Conservation (phyloP, 2,888 invertebrate genomes). For the Agrochola lota region DNA sequence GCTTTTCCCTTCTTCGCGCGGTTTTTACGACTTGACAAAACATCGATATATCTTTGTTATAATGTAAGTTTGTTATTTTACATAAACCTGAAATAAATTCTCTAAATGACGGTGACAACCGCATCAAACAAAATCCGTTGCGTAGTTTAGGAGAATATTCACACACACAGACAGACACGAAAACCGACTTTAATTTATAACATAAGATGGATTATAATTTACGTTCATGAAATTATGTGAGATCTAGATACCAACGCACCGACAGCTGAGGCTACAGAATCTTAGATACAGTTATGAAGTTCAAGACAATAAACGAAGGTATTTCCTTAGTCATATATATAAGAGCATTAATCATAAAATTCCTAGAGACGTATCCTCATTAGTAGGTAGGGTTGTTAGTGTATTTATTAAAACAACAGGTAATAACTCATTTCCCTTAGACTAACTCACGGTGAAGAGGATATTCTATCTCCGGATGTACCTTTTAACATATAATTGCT, state of each 20-base stretch:
- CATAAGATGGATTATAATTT: not conserved
- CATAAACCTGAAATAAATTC: not conserved
- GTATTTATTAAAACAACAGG: slow-evolving; percentile 13
- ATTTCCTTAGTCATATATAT: slow-evolving; percentile 21
- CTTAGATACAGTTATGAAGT: slow-evolving; percentile 6
- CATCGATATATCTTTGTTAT: not conserved
- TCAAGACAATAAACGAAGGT: slow-evolving; percentile 28
- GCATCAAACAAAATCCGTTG: not conserved
- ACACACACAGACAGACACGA: not conserved
- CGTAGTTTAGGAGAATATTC: not conserved
- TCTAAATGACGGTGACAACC: not conserved
- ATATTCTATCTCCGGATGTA: slow-evolving; percentile 11
- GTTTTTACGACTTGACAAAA: not conserved
- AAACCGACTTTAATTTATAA: not conserved
- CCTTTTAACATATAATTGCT: not conserved
- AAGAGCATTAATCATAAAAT: slow-evolving; percentile 1
- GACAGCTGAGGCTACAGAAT: slow-evolving; percentile 8
- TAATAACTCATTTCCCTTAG: slow-evolving; percentile 25
- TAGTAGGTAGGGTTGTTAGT: not conserved
- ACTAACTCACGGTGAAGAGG: not conserved
- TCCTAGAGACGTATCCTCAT: slow-evolving; percentile 7
- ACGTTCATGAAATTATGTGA: slow-evolving; percentile 1
- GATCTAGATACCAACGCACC: not conserved
- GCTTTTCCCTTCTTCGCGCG: too few species aligned
- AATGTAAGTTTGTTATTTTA: not conserved